phyloP scores from a whole-genome alignment of 2,888 invertebrate genomes.

The Seladonia tumulorum region DNA sequence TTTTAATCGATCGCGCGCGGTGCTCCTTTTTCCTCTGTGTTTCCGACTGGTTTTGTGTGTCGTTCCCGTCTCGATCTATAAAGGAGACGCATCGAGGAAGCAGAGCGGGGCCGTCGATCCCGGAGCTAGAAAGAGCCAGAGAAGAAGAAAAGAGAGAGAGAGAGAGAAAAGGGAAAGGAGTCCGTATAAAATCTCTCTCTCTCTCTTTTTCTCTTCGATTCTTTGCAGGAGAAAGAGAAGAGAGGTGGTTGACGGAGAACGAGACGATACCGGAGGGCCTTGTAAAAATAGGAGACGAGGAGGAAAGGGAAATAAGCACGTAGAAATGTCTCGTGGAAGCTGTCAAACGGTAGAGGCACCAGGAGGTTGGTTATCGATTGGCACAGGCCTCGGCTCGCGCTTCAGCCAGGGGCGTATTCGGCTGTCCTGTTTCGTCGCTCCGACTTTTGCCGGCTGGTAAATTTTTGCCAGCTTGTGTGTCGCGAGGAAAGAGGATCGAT shows the following conservation, averaged over 20 bases:
- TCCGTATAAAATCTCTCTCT: too few relatives aligned
- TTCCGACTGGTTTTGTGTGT: background rate
- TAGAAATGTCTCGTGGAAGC: conserved; percentile 62
- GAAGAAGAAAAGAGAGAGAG: background rate
- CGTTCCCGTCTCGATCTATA: background rate
- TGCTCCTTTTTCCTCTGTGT: background rate
- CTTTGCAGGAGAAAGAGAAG: background rate
- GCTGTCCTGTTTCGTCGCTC: conserved; percentile 44
- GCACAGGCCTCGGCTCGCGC: conserved; percentile 34
- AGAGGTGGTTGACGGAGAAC: background rate
- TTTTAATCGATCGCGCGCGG: conserved; percentile 29
- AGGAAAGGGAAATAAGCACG: conserved; percentile 28
- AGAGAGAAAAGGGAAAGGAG: background rate
- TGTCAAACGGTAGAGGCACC: conserved; percentile 65
- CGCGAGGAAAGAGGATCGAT: conserved; percentile 68
- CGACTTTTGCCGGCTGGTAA: conserved; percentile 61
- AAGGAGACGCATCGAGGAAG: background rate
- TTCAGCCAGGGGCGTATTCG: conserved; percentile 14
- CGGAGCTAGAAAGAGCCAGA: background rate
- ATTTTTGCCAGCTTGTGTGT: conserved; percentile 69
- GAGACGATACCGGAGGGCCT: background rate
- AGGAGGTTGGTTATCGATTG: conserved; percentile 68
- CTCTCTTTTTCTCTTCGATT: too few relatives aligned
- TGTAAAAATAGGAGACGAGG: conserved; percentile 26
- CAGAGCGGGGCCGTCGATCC: background rate